Conservation (phyloP, 23 tunicate species). For the Styela clava region DNA sequence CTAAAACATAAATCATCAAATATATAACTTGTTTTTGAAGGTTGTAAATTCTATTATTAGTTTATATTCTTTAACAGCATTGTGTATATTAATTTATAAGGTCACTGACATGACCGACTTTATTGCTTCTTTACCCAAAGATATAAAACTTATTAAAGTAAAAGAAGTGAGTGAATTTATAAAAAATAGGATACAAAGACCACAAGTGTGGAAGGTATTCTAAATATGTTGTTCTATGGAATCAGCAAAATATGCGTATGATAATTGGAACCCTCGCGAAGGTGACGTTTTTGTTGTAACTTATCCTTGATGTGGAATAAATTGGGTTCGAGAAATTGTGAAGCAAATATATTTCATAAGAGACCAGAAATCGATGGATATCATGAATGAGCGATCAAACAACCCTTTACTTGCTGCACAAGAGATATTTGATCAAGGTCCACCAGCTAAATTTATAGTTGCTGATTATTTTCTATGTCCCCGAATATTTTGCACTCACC, state of each 20-base stretch:
- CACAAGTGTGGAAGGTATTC: neutral
- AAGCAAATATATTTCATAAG: neutral
- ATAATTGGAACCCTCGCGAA: neutral
- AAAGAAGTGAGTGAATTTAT: neutral
- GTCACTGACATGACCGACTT: neutral
- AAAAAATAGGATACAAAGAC: neutral
- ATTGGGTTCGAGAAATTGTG: neutral
- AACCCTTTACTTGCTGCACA: neutral
- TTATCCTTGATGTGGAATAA: constrained; percentile 20
- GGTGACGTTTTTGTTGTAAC: constrained; percentile 14
- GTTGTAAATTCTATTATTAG: neutral
- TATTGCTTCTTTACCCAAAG: neutral
- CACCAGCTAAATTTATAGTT: neutral
- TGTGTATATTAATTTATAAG: no score
- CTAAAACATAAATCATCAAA: neutral
- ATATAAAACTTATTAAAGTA: neutral
- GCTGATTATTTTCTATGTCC: neutral
- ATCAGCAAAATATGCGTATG: neutral
- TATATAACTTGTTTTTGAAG: neutral
- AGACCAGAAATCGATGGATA: neutral
- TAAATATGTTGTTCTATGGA: neutral
- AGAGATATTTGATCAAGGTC: neutral
- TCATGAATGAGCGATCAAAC: neutral
- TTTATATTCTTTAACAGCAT: neutral
- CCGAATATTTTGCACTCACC: neutral